These are phyloP conservation scores for Cacoxenus indagator DNA, from an alignment of 2,888 invertebrate genomes.

Conservation along the genomic window DNA sequence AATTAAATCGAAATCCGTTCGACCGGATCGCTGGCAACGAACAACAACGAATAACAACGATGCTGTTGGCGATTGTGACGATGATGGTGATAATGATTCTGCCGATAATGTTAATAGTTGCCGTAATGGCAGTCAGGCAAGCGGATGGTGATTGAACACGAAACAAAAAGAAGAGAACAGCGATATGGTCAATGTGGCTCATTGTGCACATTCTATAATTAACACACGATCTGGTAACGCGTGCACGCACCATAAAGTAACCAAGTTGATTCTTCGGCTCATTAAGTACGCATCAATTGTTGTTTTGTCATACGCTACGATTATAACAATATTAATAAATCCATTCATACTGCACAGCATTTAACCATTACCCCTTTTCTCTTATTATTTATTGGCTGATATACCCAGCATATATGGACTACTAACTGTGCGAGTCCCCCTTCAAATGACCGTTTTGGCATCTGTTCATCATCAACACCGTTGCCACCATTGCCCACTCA, in stretches of 20 bases:
- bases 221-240: not conserved
- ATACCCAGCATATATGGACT: too few relatives aligned
- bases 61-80: not conserved
- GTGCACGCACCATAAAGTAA: not conserved
- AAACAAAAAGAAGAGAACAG: not conserved
- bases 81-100: not conserved
- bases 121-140: not conserved
- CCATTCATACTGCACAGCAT: too few relatives aligned
- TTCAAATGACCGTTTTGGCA: not conserved
- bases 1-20: slow-evolving; percentile 13
- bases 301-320: not conserved
- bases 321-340: too few relatives aligned
- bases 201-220: not conserved
- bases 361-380: too few relatives aligned
- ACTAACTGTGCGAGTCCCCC: too few relatives aligned
- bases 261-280: not conserved
- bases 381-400: too few relatives aligned
- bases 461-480: not conserved
- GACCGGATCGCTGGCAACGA: not conserved
- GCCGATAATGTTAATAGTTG: not conserved
- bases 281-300: slow-evolving; percentile 12
- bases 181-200: not conserved
- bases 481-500: not conserved
- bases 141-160: not conserved
- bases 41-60: not conserved